Evolutionary conservation across 1,140 invertebrate genomes (phyloP).

Genomic region (Saccostrea echinata): DNA sequence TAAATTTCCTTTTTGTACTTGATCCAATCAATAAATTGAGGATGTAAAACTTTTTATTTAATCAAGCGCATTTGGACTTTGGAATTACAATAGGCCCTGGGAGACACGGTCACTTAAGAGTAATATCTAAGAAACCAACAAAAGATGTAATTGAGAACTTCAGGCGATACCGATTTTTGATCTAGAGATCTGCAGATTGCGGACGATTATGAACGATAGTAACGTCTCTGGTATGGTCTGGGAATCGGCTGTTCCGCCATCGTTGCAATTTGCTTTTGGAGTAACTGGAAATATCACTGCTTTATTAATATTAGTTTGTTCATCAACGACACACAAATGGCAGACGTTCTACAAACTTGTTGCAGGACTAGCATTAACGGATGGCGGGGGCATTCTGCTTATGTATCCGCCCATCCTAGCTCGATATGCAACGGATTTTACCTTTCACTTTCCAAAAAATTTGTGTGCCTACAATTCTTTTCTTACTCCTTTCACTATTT

Average conservation of each 20-base stretch:
- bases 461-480: conserved; percentile 60
- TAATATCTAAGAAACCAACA: neutral
- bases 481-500: neutral
- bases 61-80: neutral
- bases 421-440: conserved; percentile 65
- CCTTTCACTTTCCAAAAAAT: conserved; percentile 66
- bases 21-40: neutral
- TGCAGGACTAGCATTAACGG: conserved; percentile 67
- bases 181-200: neutral
- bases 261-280: conserved; percentile 60
- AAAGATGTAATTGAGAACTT: too few relatives aligned
- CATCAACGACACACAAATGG: conserved; percentile 62
- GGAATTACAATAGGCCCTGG: neutral
- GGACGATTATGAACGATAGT: neutral
- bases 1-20: neutral
- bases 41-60: neutral
- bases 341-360: conserved; percentile 71
- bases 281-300: conserved; percentile 68
- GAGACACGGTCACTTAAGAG: neutral
- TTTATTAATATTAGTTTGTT: conserved; percentile 60
- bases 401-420: conserved; percentile 68
- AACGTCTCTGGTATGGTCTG: neutral
- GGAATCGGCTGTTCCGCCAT: neutral
- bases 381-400: conserved; percentile 68
- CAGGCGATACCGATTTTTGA: neutral